Percentiles rank a stretch among this genome's conserved stretches.
Evolutionary conservation across 2,888 invertebrate species (phyloP).

Genomic region (Tetragonisca angustula): DNA sequence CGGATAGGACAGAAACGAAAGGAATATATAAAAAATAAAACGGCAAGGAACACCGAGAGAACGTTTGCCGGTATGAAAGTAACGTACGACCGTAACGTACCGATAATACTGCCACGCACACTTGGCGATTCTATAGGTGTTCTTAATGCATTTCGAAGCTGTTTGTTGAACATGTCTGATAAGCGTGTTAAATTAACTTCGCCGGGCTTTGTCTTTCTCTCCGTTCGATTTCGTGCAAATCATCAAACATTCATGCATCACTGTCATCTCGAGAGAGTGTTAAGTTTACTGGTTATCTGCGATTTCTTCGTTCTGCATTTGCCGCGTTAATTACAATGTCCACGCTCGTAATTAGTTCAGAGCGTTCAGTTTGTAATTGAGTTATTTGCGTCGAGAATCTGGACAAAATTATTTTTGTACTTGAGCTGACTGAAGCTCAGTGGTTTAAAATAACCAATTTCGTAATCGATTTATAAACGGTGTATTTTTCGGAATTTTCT

Average conservation of each 20-base stretch:
- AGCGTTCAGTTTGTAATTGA: background rate
- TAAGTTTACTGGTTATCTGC: too few species aligned
- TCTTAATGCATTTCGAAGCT: constrained; percentile 42
- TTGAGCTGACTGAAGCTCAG: background rate
- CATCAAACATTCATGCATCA: constrained; percentile 8
- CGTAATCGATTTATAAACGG: background rate
- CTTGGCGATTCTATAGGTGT: constrained; percentile 39
- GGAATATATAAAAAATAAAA: constrained; percentile 5
- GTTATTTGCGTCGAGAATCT: background rate
- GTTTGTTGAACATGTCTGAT: constrained; percentile 33
- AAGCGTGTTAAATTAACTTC: constrained; percentile 33
- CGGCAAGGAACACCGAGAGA: constrained; percentile 23
- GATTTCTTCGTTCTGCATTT: background rate
- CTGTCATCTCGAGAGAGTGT: background rate
- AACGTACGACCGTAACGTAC: constrained; percentile 48
- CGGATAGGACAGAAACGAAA: constrained; percentile 6
- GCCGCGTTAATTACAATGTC: background rate
- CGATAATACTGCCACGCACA: constrained; percentile 53
- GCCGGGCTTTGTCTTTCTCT: constrained; percentile 7
- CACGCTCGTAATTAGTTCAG: background rate
- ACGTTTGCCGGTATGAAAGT: constrained; percentile 26
- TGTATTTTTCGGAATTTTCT: background rate
- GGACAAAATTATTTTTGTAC: background rate
- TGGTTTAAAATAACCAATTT: background rate
- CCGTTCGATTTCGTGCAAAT: constrained; percentile 25